A percentile compares a stretch with the other conserved stretches of the same genome.
phyloP scores from a whole-genome alignment of 2,888 invertebrate genomes.

The Cosmia trapezina region DNA sequence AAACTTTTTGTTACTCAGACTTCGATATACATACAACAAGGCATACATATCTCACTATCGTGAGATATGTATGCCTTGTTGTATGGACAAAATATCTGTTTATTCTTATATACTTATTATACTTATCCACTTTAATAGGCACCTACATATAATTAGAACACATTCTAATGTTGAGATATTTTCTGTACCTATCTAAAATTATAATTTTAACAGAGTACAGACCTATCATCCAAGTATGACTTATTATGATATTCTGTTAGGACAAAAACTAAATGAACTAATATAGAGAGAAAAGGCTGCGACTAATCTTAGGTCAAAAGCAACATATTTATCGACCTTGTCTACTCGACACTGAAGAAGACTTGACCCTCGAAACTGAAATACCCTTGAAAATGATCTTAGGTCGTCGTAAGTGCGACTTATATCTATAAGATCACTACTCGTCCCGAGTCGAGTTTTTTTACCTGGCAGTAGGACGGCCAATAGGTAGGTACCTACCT shows the following conservation, averaged over 20 bases:
- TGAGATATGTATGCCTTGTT: too few relatives aligned
- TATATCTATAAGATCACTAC: conserved; percentile 22
- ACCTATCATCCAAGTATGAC: not conserved
- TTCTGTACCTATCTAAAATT: not conserved
- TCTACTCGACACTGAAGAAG: conserved; percentile 7
- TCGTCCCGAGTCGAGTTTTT: conserved; percentile 4
- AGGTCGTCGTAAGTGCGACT: not conserved
- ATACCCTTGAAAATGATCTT: conserved; percentile 30
- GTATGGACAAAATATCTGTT: not conserved
- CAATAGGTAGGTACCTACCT: too few relatives aligned
- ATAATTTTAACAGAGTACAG: not conserved
- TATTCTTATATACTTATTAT: too few relatives aligned
- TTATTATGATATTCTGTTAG: not conserved
- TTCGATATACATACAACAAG: not conserved
- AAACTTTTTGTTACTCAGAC: not conserved
- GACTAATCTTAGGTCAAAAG: conserved; percentile 10
- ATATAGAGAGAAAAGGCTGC: conserved; percentile 7
- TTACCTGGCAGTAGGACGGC: not conserved
- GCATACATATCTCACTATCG: not conserved
- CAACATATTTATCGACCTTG: conserved; percentile 27
- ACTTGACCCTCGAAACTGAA: conserved; percentile 14
- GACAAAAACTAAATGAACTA: conserved; percentile 5
- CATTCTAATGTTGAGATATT: not conserved
- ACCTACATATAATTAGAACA: not conserved
- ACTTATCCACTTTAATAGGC: not conserved